Evolutionary conservation across 2,797 vertebrate species (phyloP).

Genomic region (Thamnophis elegans): DNA sequence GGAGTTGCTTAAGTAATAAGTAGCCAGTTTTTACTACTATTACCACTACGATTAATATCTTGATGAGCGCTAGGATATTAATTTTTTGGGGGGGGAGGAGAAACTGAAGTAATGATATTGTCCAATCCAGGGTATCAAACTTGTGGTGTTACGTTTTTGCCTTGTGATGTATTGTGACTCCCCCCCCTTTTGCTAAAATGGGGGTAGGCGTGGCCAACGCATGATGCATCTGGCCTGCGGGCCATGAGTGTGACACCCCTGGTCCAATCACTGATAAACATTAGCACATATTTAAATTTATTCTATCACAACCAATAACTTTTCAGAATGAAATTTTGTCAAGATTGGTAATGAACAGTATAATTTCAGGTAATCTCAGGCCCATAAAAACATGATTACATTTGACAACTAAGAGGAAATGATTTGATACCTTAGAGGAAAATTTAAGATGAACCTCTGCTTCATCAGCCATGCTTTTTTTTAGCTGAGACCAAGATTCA

Average conservation of each 20-base stretch:
- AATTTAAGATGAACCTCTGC: slow-evolving; percentile 98
- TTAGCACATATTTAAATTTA: neutral
- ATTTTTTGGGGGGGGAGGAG: neutral
- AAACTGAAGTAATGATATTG: neutral
- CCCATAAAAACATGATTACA: neutral
- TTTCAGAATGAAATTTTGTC: neutral
- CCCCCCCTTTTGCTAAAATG: too few relatives aligned
- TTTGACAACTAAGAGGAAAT: neutral
- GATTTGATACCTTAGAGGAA: slow-evolving; percentile 89
- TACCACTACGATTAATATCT: neutral
- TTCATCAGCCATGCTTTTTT: slow-evolving; percentile 94
- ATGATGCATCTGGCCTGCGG: too few relatives aligned
- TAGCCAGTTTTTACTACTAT: neutral
- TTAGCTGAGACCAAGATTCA: slow-evolving; percentile 93
- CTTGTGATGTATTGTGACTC: too few relatives aligned
- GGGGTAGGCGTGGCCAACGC: too few relatives aligned
- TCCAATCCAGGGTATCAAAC: neutral
- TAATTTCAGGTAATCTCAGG: neutral
- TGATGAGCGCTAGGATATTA: neutral
- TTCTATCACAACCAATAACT: neutral
- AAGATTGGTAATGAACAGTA: neutral
- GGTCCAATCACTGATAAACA: neutral
- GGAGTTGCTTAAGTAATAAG: neutral
- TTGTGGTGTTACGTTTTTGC: too few relatives aligned
- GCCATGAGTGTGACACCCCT: too few relatives aligned